Evolutionary conservation across 2,113 vertebrate genomes (phyloP).

Genomic region (Aptenodytes forsteri): DNA sequence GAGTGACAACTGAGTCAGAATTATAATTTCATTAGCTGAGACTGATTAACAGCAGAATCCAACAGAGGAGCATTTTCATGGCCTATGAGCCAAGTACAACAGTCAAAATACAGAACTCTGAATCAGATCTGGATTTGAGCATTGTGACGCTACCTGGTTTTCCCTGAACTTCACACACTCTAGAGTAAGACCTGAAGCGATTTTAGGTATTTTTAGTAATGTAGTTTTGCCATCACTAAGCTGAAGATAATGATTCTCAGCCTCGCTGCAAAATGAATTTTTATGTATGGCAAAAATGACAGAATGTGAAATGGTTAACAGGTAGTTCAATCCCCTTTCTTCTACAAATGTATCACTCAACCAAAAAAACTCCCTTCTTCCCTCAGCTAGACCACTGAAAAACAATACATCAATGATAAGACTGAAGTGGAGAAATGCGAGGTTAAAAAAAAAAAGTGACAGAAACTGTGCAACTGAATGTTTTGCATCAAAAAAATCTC

Average conservation of each 20-base stretch:
- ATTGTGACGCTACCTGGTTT: background rate
- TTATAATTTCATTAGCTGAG: background rate
- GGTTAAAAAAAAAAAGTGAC: background rate
- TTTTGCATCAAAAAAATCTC: background rate
- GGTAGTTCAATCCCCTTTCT: background rate
- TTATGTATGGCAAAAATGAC: background rate
- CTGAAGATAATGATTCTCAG: background rate
- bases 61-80: background rate
- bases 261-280: background rate
- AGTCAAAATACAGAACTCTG: background rate
- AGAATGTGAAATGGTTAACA: background rate
- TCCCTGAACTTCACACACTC: background rate
- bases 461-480: background rate
- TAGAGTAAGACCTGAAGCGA: background rate
- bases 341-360: background rate
- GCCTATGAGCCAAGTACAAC: background rate
- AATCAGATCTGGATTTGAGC: background rate
- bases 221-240: background rate
- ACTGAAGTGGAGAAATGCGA: background rate
- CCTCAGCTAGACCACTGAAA: background rate
- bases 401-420: background rate
- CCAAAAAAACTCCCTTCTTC: background rate
- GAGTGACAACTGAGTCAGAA: background rate
- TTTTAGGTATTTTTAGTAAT: background rate
- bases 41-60: background rate